Conservation (phyloP, 2,113 vertebrate species). For the Lophura nycthemera region DNA sequence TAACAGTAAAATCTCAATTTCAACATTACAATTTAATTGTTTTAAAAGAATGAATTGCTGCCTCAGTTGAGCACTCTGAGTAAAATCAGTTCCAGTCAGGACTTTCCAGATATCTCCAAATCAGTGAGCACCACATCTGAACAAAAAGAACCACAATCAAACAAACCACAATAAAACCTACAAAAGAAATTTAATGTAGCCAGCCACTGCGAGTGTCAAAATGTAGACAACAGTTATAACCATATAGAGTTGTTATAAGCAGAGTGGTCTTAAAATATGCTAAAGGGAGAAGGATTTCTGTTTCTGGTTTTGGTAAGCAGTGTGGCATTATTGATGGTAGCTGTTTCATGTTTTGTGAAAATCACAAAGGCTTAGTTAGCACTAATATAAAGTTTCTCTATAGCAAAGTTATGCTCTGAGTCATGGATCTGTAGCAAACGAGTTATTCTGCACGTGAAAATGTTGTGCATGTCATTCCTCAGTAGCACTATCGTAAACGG, state of each 20-base stretch:
- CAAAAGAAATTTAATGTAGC: not conserved
- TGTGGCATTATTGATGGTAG: too few species aligned
- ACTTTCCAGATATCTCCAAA: not conserved
- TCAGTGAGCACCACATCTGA: not conserved
- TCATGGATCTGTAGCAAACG: too few species aligned
- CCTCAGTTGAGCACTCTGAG: not conserved
- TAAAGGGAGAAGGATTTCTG: too few species aligned
- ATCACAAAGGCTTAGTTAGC: too few species aligned
- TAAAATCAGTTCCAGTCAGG: not conserved
- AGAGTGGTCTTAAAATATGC: not conserved
- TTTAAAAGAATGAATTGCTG: not conserved
- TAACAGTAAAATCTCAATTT: not conserved
- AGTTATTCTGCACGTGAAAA: too few species aligned
- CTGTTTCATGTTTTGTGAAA: too few species aligned
- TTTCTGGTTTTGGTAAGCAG: too few species aligned
- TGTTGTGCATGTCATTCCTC: too few species aligned
- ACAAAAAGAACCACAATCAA: not conserved
- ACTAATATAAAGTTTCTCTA: too few species aligned
- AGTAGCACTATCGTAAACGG: too few species aligned
- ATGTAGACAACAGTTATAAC: not conserved
- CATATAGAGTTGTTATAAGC: not conserved
- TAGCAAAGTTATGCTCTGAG: too few species aligned
- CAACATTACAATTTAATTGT: not conserved
- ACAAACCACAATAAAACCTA: not conserved
- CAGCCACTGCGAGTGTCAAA: not conserved